Base-by-base conservation (phyloP, 2,888 invertebrate genomes). In the Cyclophora albipunctata region DNA sequence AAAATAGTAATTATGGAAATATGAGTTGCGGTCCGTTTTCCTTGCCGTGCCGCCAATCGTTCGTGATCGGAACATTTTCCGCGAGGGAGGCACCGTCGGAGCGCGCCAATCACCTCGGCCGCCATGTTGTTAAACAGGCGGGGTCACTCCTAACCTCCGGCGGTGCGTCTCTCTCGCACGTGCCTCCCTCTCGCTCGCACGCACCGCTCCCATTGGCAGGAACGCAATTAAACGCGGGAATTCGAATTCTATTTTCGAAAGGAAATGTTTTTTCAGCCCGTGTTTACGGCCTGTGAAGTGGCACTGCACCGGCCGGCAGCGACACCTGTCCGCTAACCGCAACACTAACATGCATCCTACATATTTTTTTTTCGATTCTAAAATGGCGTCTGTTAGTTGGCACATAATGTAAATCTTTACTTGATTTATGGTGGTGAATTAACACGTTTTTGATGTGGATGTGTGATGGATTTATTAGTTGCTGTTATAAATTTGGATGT, bases 111-210 rank as follows among this genome's bases (percentile, higher is more conserved):
- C 90, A 86, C 80, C 81, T 77, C 66, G 71, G 73, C 84, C 91
- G 91, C 91, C 91, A 92, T 92, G 90, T 91, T 92, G 91, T 90
- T 86, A 85, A 81, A 71, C 75, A 86, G 91, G 91, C 91, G 91
- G 89, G 91, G 89, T 20, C 20, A 82, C 89, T 67, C 68, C 59
- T 56, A 58, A 62, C 67, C 66, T 71, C 68, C 67, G 70, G 64
- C 66, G 59, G 70, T 64, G 65, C 59, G 48, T 71, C 73, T 61
- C 59, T 79, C 84, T 69, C 71, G 59, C 69, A 67, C 73, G 67
- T 66, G 62, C 60, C 59, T 63, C 58, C 20, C 20, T 74, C 81
- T 69, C 72, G 59, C 76, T 84, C 81, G 66, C 83, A 75, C 86
- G 58, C 67, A 62, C 60, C 69, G 63, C 67, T 69, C 78, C 81